Conservation (phyloP, 2,113 vertebrate species). For the Catharus minimus region DNA sequence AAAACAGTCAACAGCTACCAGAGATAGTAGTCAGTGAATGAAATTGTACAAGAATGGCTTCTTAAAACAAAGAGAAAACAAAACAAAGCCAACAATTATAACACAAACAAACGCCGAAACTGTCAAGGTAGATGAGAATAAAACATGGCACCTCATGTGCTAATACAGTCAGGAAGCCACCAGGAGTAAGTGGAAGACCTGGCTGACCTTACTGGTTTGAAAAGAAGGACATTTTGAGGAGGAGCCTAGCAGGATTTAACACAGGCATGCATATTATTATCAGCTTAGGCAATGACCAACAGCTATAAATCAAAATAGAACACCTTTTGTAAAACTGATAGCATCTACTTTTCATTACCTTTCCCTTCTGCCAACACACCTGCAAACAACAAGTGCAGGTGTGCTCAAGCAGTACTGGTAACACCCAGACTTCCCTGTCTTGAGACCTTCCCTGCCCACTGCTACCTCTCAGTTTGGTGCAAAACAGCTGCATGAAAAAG, state of each 20-base stretch:
- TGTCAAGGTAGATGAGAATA: not conserved
- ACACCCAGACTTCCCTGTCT: not conserved
- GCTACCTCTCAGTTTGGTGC: not conserved
- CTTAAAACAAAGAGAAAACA: not conserved
- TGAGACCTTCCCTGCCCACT: not conserved
- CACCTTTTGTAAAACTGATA: not conserved
- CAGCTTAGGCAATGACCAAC: not conserved
- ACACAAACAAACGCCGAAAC: accelerated
- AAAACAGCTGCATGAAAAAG: not conserved
- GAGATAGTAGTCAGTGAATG: not conserved
- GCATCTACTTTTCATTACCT: not conserved
- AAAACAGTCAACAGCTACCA: not conserved
- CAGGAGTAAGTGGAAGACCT: not conserved
- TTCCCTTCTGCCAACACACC: not conserved
- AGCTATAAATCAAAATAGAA: not conserved
- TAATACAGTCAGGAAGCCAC: not conserved
- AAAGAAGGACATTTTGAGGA: not conserved
- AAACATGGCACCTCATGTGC: not conserved
- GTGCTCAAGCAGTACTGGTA: not conserved
- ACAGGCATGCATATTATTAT: not conserved
- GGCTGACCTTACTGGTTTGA: not conserved
- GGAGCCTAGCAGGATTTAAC: not conserved
- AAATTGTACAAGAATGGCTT: not conserved
- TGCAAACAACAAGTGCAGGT: not conserved
- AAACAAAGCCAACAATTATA: not conserved